These are phyloP conservation scores for Hypothenemus hampei DNA, from an alignment of 1,140 invertebrate species.

Conservation along the genomic window DNA sequence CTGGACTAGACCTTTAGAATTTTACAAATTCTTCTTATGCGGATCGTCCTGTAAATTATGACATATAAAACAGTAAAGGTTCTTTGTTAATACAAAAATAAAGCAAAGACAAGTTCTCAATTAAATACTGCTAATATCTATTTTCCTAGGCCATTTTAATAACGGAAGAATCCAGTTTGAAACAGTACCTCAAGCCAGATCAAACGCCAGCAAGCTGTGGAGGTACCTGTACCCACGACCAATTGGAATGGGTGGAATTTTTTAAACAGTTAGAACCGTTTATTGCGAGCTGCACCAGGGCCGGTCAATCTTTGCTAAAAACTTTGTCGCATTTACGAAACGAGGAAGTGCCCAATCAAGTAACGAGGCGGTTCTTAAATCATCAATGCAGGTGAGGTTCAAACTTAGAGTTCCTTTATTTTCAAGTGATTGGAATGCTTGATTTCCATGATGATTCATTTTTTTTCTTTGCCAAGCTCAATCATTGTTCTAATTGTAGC, in stretches of 20 bases:
- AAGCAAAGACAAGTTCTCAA: background rate
- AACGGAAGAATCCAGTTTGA: conserved; percentile 40
- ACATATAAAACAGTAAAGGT: background rate
- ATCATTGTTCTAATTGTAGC: conserved; percentile 3
- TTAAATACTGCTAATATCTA: background rate
- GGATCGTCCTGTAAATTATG: too few relatives aligned
- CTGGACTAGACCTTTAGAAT: too few relatives aligned
- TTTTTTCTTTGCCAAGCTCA: too few relatives aligned
- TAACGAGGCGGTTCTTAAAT: conserved; percentile 51
- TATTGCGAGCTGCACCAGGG: conserved; percentile 46
- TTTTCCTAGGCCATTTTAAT: conserved; percentile 37
- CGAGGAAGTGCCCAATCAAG: conserved; percentile 45
- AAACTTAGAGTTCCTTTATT: too few relatives aligned
- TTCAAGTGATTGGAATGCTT: too few relatives aligned
- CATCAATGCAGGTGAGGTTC: conserved; percentile 49
- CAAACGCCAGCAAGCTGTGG: conserved; percentile 50
- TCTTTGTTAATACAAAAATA: background rate
- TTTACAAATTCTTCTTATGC: too few relatives aligned
- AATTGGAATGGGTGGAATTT: conserved; percentile 59
- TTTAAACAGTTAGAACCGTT: conserved; percentile 56
- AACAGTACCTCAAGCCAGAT: conserved; percentile 44
- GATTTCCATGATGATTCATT: too few relatives aligned
- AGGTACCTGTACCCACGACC: conserved; percentile 52
- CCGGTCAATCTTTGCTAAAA: conserved; percentile 49
- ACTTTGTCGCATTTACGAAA: conserved; percentile 51